A percentile compares a stretch with the other conserved stretches of the same genome.
These are phyloP conservation scores for Adela reaumurella DNA, from an alignment of 2,888 invertebrate genomes.

Conservation along the genomic window DNA sequence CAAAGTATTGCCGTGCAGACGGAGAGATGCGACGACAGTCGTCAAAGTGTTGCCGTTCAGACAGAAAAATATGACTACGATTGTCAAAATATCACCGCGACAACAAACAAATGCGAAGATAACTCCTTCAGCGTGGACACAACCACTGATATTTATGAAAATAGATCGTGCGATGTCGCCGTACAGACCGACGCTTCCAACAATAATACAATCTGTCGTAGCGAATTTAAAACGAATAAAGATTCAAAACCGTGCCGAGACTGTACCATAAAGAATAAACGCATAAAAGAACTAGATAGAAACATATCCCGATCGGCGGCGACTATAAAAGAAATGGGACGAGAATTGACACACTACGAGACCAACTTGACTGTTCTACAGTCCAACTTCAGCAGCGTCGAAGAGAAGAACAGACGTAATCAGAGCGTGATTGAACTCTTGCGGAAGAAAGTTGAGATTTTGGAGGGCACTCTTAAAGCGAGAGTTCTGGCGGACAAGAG, in stretches of 20 bases:
- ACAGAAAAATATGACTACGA: too few species aligned
- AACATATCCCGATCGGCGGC: slow-evolving; percentile 19
- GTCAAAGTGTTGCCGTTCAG: too few species aligned
- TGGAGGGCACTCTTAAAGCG: slow-evolving; percentile 24
- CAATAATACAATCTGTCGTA: not conserved
- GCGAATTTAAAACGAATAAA: slow-evolving; percentile 10
- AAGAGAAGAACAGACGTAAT: slow-evolving; percentile 22
- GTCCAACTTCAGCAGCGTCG: slow-evolving; percentile 22
- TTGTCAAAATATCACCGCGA: too few species aligned
- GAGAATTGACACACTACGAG: slow-evolving; percentile 26
- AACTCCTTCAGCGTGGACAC: too few species aligned
- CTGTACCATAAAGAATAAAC: slow-evolving; percentile 22
- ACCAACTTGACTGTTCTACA: slow-evolving; percentile 26
- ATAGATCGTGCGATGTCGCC: not conserved
- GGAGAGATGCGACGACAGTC: too few species aligned
- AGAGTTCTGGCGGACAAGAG: slow-evolving; percentile 22
- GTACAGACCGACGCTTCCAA: slow-evolving; percentile 18
- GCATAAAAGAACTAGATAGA: slow-evolving; percentile 23
- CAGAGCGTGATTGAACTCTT: slow-evolving; percentile 22
- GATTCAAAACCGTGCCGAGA: slow-evolving; percentile 23
- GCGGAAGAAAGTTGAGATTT: slow-evolving; percentile 20
- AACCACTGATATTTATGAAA: too few species aligned
- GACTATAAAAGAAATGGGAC: slow-evolving; percentile 21
- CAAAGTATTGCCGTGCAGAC: too few species aligned
- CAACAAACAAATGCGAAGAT: too few species aligned